Evolutionary conservation across 2,888 invertebrate genomes (phyloP), one percentile per base, ranked within the genome.

Genomic region (Yponomeuta malinellus): DNA sequence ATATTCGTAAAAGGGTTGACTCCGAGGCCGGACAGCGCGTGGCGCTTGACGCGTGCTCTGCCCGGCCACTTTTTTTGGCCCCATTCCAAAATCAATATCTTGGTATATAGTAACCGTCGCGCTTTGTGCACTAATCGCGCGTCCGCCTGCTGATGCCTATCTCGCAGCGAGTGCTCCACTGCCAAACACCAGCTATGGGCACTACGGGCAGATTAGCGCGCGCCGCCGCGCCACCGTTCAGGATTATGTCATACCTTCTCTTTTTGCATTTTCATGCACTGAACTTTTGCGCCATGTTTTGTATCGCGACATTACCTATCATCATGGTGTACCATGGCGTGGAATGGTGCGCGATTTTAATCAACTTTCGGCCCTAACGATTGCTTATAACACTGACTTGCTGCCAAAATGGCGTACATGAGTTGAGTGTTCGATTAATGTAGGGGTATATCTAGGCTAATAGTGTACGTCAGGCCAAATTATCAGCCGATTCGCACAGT

Each of bases 1-100:
- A 92, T 92, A 92, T 92, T 91, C 90, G 92, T 91, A 86, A 92
- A 92, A 91, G 92, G 92, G 90, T 91, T 92, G 88, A 92, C 85
- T 87, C 83, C 84, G 87, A 84, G 84, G 85, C 84, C 86, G 88
- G 87, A 85, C 52, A 48, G 33, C 23, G 86, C 87, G 86, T 85
- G 87, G 86, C 84, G 87, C 88, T 90, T 90, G 90, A 91, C 90
- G 92, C 90, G 89, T 88, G 89, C 87, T 84, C 83, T 88, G 89
- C 87, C 84, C 83, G 85, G 85, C 86, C 86, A 86, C 84, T 89
- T 91, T 91, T 90, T 92, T 91, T 92, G 91, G 92, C 91, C 83
- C 84, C 83, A 87, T 86, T 90, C 91, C 92, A 91, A 86, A 92
- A 92, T 91, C 90, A 88, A 92, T 91, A 91, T 89, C 89, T 89